Evolutionary conservation across 2,113 vertebrate genomes (phyloP).

Genomic region (Cebus imitator): DNA sequence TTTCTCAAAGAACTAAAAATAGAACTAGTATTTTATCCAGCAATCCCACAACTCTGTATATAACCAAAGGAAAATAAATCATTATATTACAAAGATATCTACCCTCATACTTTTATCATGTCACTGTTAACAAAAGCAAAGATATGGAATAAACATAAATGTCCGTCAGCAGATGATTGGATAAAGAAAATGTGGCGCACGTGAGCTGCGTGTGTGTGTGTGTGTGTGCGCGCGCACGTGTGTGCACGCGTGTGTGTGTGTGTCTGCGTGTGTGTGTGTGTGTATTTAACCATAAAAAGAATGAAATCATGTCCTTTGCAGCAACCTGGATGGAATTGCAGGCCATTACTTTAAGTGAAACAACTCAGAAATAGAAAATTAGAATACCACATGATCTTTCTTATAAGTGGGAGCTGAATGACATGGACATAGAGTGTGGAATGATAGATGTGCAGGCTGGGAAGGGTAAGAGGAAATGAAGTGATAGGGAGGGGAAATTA

Average conservation of each 20-base stretch:
- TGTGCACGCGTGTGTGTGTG: too few relatives aligned
- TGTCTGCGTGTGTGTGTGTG: too few relatives aligned
- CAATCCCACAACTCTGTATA: background rate
- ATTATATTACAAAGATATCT: too few relatives aligned
- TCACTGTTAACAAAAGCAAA: background rate
- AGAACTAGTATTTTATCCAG: background rate
- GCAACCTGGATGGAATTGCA: background rate
- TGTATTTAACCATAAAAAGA: background rate
- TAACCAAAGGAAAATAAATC: too few relatives aligned
- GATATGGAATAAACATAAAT: background rate
- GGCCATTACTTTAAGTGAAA: background rate
- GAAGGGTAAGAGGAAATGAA: background rate
- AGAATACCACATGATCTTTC: background rate
- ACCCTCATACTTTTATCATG: background rate
- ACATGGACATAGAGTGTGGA: background rate
- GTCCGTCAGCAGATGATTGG: background rate
- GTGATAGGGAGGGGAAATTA: background rate
- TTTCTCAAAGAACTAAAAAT: background rate
- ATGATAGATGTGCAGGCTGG: background rate
- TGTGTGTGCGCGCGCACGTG: too few relatives aligned
- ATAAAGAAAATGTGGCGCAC: background rate
- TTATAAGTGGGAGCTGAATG: background rate
- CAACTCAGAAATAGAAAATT: background rate
- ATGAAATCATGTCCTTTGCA: background rate
- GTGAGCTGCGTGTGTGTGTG: too few relatives aligned